Evolutionary conservation across 2,888 invertebrate genomes (phyloP).

Genomic region (Dilophus febrilis): DNA sequence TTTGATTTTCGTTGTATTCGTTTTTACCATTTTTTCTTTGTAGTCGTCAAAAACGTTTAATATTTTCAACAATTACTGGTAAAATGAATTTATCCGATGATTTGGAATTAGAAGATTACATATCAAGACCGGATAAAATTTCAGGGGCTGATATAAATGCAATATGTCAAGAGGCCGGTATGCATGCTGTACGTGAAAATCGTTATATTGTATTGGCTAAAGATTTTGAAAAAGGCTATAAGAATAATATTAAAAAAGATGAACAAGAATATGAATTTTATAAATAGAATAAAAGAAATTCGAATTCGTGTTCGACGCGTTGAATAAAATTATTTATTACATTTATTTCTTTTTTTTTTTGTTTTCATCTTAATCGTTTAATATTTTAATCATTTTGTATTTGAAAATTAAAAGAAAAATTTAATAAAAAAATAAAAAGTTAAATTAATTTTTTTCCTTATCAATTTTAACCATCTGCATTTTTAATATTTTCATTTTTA

Average conservation of each 20-base stretch:
- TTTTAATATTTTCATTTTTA: too few species aligned
- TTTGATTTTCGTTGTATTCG: slow-evolving; percentile 33
- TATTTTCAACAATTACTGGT: slow-evolving; percentile 94
- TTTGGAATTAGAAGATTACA: slow-evolving; percentile 97
- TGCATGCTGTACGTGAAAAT: slow-evolving; percentile 99
- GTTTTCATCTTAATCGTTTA: too few species aligned
- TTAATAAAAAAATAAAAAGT: too few species aligned
- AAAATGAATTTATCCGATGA: slow-evolving; percentile 97
- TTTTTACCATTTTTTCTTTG: slow-evolving; percentile 11
- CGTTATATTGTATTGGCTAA: slow-evolving; percentile 96
- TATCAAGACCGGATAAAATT: slow-evolving; percentile 95
- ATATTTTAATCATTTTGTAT: too few species aligned
- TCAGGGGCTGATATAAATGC: slow-evolving; percentile 99
- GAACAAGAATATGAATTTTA: slow-evolving; percentile 99
- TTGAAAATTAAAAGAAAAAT: too few species aligned
- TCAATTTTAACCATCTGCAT: too few species aligned
- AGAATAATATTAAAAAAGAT: slow-evolving; percentile 98
- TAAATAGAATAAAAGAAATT: slow-evolving; percentile 61
- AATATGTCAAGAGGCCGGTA: slow-evolving; percentile 99
- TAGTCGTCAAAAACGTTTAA: slow-evolving; percentile 75
- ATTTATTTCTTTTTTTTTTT: too few species aligned
- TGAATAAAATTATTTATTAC: too few species aligned
- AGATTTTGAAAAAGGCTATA: slow-evolving; percentile 99
- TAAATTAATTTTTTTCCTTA: too few species aligned
- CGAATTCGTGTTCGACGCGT: neutral